phyloP scores from a whole-genome alignment of 2,888 invertebrate genomes.

The Tetragonisca angustula region DNA sequence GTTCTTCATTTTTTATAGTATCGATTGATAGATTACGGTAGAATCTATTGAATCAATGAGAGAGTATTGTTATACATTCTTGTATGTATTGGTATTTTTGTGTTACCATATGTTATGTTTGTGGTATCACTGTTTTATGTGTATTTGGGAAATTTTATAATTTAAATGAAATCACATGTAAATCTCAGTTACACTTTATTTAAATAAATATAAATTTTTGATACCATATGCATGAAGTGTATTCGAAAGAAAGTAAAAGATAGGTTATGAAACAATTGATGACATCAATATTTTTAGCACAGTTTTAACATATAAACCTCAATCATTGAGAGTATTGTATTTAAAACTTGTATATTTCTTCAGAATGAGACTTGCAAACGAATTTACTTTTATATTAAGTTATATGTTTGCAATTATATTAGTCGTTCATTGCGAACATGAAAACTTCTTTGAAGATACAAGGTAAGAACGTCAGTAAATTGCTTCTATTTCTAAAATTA shows the following conservation, averaged over 20 bases:
- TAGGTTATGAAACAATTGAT: conserved; percentile 28
- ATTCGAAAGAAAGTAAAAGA: neutral
- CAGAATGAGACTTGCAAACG: conserved; percentile 7
- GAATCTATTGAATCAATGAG: no score
- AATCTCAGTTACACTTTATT: neutral
- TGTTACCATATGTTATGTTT: neutral
- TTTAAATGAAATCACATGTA: conserved; percentile 9
- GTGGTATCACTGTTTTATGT: conserved; percentile 3
- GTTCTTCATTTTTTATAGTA: no score
- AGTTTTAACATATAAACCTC: neutral
- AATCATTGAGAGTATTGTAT: neutral
- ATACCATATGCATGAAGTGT: neutral
- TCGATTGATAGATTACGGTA: no score
- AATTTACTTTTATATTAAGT: conserved; percentile 8
- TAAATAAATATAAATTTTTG: neutral
- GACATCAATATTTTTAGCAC: conserved; percentile 42
- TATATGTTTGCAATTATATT: neutral
- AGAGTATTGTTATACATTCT: neutral
- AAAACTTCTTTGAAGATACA: conserved; percentile 36
- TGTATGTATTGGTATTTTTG: neutral
- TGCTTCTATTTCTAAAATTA: neutral
- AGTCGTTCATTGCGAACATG: conserved; percentile 24
- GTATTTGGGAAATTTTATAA: neutral
- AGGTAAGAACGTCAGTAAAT: conserved; percentile 23
- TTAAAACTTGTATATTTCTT: no score